Evolutionary conservation across 2,113 vertebrate genomes (phyloP).

Genomic region (Uria lomvia): DNA sequence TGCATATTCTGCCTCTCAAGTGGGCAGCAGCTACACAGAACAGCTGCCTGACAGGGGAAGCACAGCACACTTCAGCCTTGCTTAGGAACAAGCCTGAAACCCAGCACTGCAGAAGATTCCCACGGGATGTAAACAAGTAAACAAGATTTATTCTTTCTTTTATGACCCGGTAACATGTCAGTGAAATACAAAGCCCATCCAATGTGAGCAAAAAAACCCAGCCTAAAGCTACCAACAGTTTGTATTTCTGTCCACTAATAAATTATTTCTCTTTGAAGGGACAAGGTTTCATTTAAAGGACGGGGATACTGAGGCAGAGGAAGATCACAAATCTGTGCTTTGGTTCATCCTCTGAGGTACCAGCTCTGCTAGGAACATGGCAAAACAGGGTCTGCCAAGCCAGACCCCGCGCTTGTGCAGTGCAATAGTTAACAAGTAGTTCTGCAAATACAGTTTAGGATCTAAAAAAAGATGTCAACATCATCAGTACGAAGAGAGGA

Average conservation of each 20-base stretch:
- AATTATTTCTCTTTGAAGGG: neutral
- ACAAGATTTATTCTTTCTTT: slow-evolving; percentile 37
- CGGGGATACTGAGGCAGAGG: neutral
- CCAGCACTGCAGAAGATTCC: neutral
- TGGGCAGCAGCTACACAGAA: neutral
- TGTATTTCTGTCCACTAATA: neutral
- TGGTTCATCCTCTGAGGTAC: neutral
- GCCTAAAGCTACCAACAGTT: neutral
- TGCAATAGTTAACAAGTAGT: neutral
- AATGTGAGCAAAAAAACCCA: neutral
- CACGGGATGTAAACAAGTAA: slow-evolving; percentile 42
- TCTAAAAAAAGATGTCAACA: neutral
- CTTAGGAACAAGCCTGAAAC: neutral
- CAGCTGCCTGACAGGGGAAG: slow-evolving; percentile 2
- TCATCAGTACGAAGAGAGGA: neutral
- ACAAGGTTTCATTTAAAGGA: neutral
- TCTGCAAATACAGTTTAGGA: neutral
- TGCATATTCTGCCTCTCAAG: neutral
- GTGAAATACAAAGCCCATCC: neutral
- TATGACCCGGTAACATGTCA: neutral
- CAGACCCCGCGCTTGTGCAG: rapidly evolving
- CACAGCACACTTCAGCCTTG: neutral
- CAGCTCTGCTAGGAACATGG: neutral
- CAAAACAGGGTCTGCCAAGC: neutral
- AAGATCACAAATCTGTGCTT: neutral